Evolutionary conservation across 2,888 invertebrate species (phyloP).

Genomic region (Eueremaeus valkanovi): DNA sequence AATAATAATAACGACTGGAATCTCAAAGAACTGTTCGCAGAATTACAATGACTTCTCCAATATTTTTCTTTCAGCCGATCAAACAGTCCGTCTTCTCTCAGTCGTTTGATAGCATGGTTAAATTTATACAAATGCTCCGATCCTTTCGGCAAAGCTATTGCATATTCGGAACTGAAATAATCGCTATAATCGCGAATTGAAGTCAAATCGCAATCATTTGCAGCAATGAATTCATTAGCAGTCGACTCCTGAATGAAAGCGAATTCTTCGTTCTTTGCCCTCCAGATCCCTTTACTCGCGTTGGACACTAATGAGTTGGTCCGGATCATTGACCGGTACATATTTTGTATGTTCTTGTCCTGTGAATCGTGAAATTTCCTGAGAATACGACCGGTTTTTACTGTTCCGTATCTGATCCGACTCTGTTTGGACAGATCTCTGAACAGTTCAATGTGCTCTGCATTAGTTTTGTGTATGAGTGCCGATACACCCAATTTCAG

Average conservation of each 20-base stretch:
- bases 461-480: conserved; percentile 30
- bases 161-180: conserved; percentile 25
- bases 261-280: conserved; percentile 8
- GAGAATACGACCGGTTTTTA: not conserved
- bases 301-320: conserved; percentile 12
- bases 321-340: conserved; percentile 27
- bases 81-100: conserved; percentile 14
- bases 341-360: not conserved
- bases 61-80: conserved; percentile 1
- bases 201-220: conserved; percentile 36
- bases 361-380: not conserved
- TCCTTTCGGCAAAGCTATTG: conserved; percentile 35
- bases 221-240: conserved; percentile 32
- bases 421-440: conserved; percentile 28
- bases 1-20: no score
- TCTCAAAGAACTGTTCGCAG: not conserved
- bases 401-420: conserved; percentile 20
- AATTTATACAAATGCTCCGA: conserved; percentile 10
- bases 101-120: conserved; percentile 30
- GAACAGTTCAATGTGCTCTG: not conserved
- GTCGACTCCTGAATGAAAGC: conserved; percentile 40
- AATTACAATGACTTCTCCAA: conserved; percentile 29
- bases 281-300: conserved; percentile 25
- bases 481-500: conserved; percentile 38
- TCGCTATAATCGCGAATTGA: not conserved